Base-by-base conservation (phyloP, 2,888 invertebrate genomes). In the Nymphalis polychloros region DNA sequence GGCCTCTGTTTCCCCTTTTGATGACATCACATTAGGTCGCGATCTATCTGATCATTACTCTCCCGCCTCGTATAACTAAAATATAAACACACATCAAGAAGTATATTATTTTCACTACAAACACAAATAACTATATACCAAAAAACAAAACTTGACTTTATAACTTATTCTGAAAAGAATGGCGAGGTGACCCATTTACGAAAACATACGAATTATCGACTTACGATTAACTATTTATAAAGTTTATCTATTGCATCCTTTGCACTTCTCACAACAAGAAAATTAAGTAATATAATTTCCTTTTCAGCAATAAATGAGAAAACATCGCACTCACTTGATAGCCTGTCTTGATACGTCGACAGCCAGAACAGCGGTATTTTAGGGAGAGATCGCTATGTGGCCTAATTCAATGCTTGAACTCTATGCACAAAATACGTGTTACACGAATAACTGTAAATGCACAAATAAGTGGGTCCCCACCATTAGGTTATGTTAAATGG, bases 361-460 rank as follows among this genome's bases (percentile, higher is more conserved):
- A 92, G 82, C 90, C 91, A 90, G 90, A 92, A 88, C 92, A 92
- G 93, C 93, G 93, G 93, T 93, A 93, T 92, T 92, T 93, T 91
- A 93, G 93, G 93, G 93, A 93, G 93, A 93, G 92, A 93, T 93
- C 92, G 93, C 93, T 93, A 93, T 93, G 93, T 93, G 93, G 93
- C 93, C 93, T 93, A 93, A 93, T 93, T 93, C 92, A 90, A 90
- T 89, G 89, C 89, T 89, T 84, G 80, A 91, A 89, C 92, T 92
- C 88, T 90, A 91, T 92, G 90, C 92, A 92, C 92, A 92, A 92
- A 91, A 92, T 92, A 92, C 91, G 92, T 92, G 92, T 92, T 92
- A 91, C 90, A 87, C 88, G 90, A 86, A 84, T 92, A 92, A 92
- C 92, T 92, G 92, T 92, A 92, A 92, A 92, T 87, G 84, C 87